These are phyloP conservation scores for Corythornis madagascariensis DNA, from an alignment of 2,113 vertebrate genomes.

Conservation along the genomic window DNA sequence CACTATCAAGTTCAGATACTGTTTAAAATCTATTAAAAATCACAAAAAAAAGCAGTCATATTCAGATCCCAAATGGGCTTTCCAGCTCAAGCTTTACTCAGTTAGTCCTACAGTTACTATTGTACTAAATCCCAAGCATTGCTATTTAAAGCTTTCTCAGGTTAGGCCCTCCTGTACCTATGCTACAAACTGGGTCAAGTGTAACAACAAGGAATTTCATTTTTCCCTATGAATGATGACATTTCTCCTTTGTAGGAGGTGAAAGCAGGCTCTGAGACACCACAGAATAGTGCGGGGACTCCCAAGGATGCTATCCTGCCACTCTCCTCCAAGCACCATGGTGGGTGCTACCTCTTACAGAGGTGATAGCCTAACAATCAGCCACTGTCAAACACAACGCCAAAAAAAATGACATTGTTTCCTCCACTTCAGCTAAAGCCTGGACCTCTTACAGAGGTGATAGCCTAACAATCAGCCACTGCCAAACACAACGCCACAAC, in stretches of 20 bases:
- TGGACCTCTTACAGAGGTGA: no score
- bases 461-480: not conserved
- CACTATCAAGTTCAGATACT: not conserved
- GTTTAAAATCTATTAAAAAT: not conserved
- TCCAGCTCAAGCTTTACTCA: not conserved
- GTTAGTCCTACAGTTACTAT: not conserved
- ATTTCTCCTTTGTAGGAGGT: not conserved
- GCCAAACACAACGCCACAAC: not conserved
- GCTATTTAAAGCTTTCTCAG: not conserved
- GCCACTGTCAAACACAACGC: not conserved
- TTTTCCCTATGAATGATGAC: not conserved
- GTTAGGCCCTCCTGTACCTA: not conserved
- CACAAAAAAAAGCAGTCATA: not conserved
- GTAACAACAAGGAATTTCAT: not conserved
- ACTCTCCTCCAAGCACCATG: rapidly evolving
- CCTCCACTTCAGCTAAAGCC: not conserved
- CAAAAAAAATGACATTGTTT: not conserved
- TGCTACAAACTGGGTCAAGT: rapidly evolving
- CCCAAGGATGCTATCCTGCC: not conserved
- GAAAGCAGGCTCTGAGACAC: not conserved
- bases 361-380: not conserved
- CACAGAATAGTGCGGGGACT: rapidly evolving
- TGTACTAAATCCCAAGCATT: not conserved
- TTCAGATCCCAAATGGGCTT: not conserved
- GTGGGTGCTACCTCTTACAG: not conserved